Percentiles rank a stretch among this genome's conserved stretches.
Conservation (phyloP, 53 echinoderm and acorn worm genomes). For the Apostichopus leukothele region DNA sequence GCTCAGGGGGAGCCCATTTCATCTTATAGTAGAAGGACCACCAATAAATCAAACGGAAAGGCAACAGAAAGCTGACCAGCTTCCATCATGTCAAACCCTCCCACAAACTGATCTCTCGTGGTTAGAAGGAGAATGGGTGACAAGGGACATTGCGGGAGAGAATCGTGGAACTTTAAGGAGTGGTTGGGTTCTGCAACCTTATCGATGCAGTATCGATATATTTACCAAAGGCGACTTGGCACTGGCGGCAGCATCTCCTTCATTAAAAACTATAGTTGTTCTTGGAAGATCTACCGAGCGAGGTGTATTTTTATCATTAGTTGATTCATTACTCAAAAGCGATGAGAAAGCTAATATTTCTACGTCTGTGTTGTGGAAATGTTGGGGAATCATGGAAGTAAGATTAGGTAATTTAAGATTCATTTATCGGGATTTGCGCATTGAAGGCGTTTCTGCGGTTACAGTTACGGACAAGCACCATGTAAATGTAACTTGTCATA, state of each 20-base stretch:
- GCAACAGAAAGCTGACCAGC: background rate
- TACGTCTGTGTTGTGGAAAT: background rate
- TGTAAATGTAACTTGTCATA: slow-evolving; percentile 4
- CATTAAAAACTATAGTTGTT: slow-evolving; percentile 2
- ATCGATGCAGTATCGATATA: slow-evolving; percentile 19
- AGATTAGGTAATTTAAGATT: slow-evolving; percentile 5
- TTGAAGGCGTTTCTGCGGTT: background rate
- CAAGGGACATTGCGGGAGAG: slow-evolving; percentile 1
- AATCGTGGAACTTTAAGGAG: slow-evolving; percentile 12
- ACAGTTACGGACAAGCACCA: background rate
- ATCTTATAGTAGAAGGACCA: slow-evolving; percentile 12
- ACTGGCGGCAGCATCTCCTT: background rate
- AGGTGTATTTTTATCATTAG: slow-evolving; percentile 20
- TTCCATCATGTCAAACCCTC: slow-evolving; percentile 20
- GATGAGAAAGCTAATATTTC: background rate
- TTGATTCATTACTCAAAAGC: background rate
- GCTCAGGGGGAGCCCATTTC: background rate
- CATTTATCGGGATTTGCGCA: slow-evolving; percentile 18
- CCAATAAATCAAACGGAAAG: background rate
- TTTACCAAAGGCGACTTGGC: background rate
- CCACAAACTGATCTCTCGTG: background rate
- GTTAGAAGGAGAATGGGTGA: slow-evolving; percentile 13
- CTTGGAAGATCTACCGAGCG: slow-evolving; percentile 24
- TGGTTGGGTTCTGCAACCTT: slow-evolving; percentile 15
- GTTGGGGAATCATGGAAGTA: slow-evolving; percentile 6